These are phyloP conservation scores for Parascotia fuliginaria DNA, from an alignment of 2,888 invertebrate species.

Conservation along the genomic window DNA sequence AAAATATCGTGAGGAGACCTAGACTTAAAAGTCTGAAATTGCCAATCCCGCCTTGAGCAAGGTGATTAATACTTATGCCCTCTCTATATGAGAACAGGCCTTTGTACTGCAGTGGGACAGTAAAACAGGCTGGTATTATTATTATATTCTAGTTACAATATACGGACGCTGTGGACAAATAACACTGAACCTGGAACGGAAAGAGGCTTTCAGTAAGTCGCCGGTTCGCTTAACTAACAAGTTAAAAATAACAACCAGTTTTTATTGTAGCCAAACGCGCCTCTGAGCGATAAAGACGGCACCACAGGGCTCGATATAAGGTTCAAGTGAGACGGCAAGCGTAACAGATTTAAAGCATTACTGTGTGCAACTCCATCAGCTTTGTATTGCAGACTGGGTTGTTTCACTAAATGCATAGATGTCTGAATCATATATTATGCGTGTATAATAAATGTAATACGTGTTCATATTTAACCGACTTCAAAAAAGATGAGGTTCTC, in stretches of 20 bases:
- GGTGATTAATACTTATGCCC: too few relatives aligned
- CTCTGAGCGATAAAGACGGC: slow-evolving; percentile 75
- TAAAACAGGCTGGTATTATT: too few relatives aligned
- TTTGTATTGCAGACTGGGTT: slow-evolving; percentile 55
- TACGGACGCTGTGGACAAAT: slow-evolving; percentile 43
- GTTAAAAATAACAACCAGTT: slow-evolving; percentile 85
- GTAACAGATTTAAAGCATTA: slow-evolving; percentile 76
- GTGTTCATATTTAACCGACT: too few relatives aligned
- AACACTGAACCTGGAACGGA: slow-evolving; percentile 71
- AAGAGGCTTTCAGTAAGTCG: slow-evolving; percentile 74
- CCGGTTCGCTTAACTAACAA: slow-evolving; percentile 74
- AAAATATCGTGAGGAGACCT: too few relatives aligned
- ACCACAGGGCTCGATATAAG: slow-evolving; percentile 62
- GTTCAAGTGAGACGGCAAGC: slow-evolving; percentile 72
- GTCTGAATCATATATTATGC: background rate
- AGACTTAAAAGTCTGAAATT: too few relatives aligned
- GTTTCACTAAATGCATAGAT: slow-evolving; percentile 37
- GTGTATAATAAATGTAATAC: too few relatives aligned
- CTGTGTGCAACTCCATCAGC: slow-evolving; percentile 75
- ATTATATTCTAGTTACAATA: too few relatives aligned
- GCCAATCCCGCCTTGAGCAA: too few relatives aligned
- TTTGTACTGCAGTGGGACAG: too few relatives aligned
- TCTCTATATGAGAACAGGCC: too few relatives aligned
- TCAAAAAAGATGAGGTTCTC: too few relatives aligned
- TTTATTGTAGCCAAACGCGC: slow-evolving; percentile 78